Evolutionary conservation across 2,888 invertebrate genomes (phyloP).

Genomic region (Ormyrus labotus): DNA sequence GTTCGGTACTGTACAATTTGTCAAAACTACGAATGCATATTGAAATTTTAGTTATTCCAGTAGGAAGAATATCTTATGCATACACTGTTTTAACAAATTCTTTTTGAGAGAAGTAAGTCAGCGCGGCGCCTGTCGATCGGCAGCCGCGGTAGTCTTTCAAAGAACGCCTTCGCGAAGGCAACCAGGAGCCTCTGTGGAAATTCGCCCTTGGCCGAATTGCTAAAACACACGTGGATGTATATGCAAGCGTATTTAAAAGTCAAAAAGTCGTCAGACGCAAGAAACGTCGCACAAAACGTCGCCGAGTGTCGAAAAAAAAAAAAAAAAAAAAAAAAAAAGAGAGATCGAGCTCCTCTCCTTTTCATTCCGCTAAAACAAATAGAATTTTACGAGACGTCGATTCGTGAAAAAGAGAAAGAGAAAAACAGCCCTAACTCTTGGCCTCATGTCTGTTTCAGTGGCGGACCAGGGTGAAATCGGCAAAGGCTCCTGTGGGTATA

Average conservation of each 20-base stretch:
- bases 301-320: neutral
- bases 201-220: slow-evolving; percentile 70
- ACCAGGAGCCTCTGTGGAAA: slow-evolving; percentile 74
- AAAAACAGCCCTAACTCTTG: slow-evolving; percentile 72
- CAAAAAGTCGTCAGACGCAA: neutral
- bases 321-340: neutral
- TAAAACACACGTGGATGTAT: neutral
- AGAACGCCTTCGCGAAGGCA: slow-evolving; percentile 42
- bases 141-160: slow-evolving; percentile 36
- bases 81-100: neutral
- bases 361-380: neutral
- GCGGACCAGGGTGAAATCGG: slow-evolving; percentile 90
- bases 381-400: slow-evolving; percentile 1
- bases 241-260: neutral
- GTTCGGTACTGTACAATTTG: too few species aligned
- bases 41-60: too few species aligned
- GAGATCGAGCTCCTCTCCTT: too few species aligned
- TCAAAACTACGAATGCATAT: too few species aligned
- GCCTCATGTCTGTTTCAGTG: slow-evolving; percentile 80
- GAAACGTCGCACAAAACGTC: neutral
- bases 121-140: slow-evolving; percentile 40
- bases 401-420: slow-evolving; percentile 4
- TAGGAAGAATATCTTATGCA: too few species aligned
- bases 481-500: slow-evolving; percentile 89
- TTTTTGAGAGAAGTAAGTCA: neutral